Percentiles rank a stretch among this genome's conserved stretches.
Conservation (phyloP, 2,113 vertebrate species). For the Neolamprologus caudopunctatus region DNA sequence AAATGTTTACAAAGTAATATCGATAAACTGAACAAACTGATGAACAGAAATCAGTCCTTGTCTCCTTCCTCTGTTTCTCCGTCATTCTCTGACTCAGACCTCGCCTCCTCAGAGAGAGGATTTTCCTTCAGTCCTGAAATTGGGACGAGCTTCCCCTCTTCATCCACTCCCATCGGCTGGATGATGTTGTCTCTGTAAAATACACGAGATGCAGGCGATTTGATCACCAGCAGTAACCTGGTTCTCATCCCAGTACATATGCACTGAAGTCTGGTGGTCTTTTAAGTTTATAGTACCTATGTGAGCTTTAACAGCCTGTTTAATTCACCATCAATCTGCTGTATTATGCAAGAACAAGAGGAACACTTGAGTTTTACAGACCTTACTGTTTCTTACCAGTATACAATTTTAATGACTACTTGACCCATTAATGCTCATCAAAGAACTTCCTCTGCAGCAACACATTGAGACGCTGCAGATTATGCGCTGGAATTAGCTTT, state of each 20-base stretch:
- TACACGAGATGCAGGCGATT: neutral
- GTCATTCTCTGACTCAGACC: conserved; percentile 32
- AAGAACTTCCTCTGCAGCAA: neutral
- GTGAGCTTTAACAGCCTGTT: neutral
- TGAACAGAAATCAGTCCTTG: neutral
- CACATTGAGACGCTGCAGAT: neutral
- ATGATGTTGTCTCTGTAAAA: conserved; percentile 53
- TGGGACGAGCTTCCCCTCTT: conserved; percentile 56
- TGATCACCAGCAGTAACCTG: neutral
- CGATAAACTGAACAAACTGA: neutral
- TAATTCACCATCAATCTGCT: neutral
- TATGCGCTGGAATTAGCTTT: neutral
- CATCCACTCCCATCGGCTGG: conserved; percentile 60
- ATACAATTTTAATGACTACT: neutral
- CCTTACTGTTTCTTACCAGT: neutral
- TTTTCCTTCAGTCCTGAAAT: conserved; percentile 28
- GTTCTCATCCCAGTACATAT: neutral
- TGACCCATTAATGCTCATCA: neutral
- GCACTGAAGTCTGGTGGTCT: neutral
- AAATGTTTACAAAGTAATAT: neutral
- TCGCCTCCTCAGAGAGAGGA: conserved; percentile 14
- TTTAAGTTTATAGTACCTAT: neutral
- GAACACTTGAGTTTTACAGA: neutral
- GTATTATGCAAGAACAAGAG: neutral
- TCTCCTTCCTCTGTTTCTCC: conserved; percentile 10